Evolutionary conservation across 2,113 vertebrate genomes (phyloP).

Genomic region (Campylorhamphus procurvoides): DNA sequence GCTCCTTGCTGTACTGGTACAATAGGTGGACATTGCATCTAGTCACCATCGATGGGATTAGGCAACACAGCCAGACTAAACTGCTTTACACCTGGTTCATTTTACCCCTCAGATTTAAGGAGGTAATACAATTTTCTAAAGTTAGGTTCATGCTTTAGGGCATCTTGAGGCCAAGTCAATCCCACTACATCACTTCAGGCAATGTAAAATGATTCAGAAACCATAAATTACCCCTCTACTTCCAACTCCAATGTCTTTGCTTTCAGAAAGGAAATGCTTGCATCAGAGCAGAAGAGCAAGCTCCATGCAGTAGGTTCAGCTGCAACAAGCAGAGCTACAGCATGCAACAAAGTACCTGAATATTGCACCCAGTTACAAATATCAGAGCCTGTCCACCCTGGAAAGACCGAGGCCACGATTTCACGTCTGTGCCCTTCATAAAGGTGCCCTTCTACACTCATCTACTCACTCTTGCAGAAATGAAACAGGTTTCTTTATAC

Average conservation of each 20-base stretch:
- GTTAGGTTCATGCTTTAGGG: not conserved
- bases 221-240: not conserved
- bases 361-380: not conserved
- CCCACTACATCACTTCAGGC: not conserved
- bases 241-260: not conserved
- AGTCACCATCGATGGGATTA: not conserved
- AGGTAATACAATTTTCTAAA: not conserved
- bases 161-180: not conserved
- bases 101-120: not conserved
- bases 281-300: not conserved
- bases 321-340: conserved; percentile 17
- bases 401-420: not conserved
- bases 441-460: not conserved
- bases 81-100: not conserved
- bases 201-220: not conserved
- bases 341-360: not conserved
- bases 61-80: not conserved
- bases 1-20: not conserved
- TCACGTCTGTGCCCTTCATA: not conserved
- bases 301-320: not conserved
- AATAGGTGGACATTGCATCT: not conserved
- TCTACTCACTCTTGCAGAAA: not conserved
- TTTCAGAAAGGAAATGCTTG: not conserved
- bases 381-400: not conserved
- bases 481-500: not conserved